Evolutionary conservation across 2,888 invertebrate genomes (phyloP), one percentile per base, ranked within the genome.

Genomic region (Drosophila barbarae): DNA sequence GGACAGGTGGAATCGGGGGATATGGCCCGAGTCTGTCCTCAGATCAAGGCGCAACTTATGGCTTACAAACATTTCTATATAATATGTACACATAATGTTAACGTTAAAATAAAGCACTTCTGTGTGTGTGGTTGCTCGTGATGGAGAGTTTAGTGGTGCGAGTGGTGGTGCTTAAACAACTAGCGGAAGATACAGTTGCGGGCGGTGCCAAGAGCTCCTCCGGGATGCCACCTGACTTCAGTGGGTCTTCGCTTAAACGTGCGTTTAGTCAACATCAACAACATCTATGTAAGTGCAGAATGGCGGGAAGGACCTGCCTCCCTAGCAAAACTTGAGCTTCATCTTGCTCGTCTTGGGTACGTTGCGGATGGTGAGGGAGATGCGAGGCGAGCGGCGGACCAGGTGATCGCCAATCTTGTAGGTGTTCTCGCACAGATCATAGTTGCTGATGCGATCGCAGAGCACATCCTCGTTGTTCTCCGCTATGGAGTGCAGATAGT

Each of bases 301-400:
- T 18, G 46, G 18, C n/a, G 26, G 10, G 23, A 13, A 41, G 35
- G 42, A 69, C 30, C 46, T 32, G 12, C 18, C 21, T 7, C 30
- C 71, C 81, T 86, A 87, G 64, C 66, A 85, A 72, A 93, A 91
- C 87, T 92, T 93, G 63, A 95, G 88, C 90, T 94, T 94, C 86
- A 95, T 91, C 89, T 93, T 93, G 57, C 93, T 92, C 39, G 95
- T 94, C 90, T 96, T 97, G 42, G 97, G 97, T 36, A 98, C 98
- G 92, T 96, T 94, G 87, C 98, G 92, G 76, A 98, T 96, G 13
- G 98, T 98, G 53, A 98, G 89, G 13, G 98, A 98, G 72, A 98
- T 90, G 83, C 98, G 92, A 1, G 85, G 74, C 7, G 94, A 95
- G 72, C 97, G 90, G 73, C 98, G 92, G 13, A 94, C 94, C 26